Evolutionary conservation across 2,888 invertebrate species (phyloP).

Genomic region (Chorisops tibialis): DNA sequence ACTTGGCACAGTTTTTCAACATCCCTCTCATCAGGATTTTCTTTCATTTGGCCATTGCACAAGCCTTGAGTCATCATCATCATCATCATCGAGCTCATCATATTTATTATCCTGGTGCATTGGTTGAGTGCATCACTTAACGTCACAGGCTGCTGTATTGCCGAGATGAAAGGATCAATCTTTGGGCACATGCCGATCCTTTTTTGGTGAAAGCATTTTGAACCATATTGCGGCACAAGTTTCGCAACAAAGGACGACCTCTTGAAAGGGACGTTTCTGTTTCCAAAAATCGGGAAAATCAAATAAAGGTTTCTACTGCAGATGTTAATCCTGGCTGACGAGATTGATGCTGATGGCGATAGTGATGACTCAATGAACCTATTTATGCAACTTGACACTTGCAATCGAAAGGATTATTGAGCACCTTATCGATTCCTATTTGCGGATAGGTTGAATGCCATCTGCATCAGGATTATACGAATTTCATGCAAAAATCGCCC

Average conservation of each 20-base stretch:
- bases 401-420: slow-evolving; percentile 15
- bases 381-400: slow-evolving; percentile 18
- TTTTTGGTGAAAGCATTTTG: not conserved
- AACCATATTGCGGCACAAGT: slow-evolving; percentile 11
- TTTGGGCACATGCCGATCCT: not conserved
- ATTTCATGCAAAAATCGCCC: not conserved
- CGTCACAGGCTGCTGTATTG: not conserved
- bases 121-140: too few species aligned
- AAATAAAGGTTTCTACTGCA: slow-evolving; percentile 3
- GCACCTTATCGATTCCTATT: not conserved
- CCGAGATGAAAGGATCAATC: not conserved
- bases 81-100: not conserved
- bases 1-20: not conserved
- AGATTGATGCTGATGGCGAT: not conserved
- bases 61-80: slow-evolving; percentile 16
- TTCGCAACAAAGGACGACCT: slow-evolving; percentile 10
- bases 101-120: not conserved
- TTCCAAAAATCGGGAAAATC: slow-evolving; percentile 16
- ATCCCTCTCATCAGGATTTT: too few species aligned
- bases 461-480: slow-evolving; percentile 7
- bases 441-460: not conserved
- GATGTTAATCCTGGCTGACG: not conserved
- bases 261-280: slow-evolving; percentile 1
- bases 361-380: slow-evolving; percentile 20
- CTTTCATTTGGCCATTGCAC: not conserved